Evolutionary conservation across 2,888 invertebrate genomes (phyloP), one percentile per base, ranked within the genome.

Genomic region (Agrotis ipsilon): DNA sequence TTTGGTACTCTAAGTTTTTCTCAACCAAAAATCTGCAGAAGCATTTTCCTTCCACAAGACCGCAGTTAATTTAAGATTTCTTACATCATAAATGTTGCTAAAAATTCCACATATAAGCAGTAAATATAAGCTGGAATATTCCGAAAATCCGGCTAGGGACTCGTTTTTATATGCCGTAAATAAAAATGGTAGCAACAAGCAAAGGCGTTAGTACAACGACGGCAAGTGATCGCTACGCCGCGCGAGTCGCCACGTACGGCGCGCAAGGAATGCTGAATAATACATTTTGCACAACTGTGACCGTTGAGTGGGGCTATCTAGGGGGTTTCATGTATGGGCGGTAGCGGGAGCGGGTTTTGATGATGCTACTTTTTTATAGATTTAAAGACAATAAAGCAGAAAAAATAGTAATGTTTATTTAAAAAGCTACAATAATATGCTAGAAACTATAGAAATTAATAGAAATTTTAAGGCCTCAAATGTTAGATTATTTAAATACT

Each of bases 261-360:
- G 82, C 73, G 70, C 82, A 82, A 83, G 81, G 80, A 84, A 76
- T 76, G 81, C 86, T 92, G 92, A 92, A 92, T 92, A 92, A 92
- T 91, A 92, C 91, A 92, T 92, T 81, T 80, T 82, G 88, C 84
- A 87, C 90, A 87, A 88, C 90, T 90, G 89, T 85, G 86, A 86
- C 87, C 88, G 83, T 86, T 88, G 88, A 91, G 90, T 90, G 88
- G 81, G 74, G 79, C 71, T 83, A 82, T 82, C 75, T 68, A 14
- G 70, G 61, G 27, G n/a, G 4, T 70, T n/a, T 39, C 75, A 83
- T 75, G n/a, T 60, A 77, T 55, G 55, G 75, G 87, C 80, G 83
- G 48, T n/a, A 71, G 72, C 78, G 75, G 24, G 19, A 55, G 64
- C 32, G 52, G 9, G 2, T 2, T 46, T 45, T 6, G 14, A 14